These are phyloP conservation scores for Lepilemur septentrionalis DNA, from an alignment of 2,797 vertebrate genomes.

Conservation along the genomic window DNA sequence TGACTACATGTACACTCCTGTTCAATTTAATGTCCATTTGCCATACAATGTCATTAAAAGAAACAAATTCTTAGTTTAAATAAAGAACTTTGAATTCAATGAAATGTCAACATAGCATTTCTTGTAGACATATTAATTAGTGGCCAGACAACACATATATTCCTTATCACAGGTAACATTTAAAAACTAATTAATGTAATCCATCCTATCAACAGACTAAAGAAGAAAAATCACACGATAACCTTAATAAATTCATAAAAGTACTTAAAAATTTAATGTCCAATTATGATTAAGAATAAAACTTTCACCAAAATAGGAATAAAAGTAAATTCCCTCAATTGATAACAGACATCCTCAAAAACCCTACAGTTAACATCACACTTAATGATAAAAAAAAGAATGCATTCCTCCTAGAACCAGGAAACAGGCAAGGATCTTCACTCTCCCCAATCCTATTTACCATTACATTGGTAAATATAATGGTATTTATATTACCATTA, in stretches of 20 bases:
- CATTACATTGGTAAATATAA: background rate
- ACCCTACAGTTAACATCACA: background rate
- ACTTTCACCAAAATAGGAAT: background rate
- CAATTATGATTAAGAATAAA: background rate
- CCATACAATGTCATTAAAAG: background rate
- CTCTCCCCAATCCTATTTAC: background rate
- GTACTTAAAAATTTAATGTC: background rate
- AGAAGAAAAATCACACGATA: background rate
- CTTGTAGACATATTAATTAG: background rate
- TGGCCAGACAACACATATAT: background rate
- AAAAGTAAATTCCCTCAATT: background rate
- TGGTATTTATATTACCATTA: no score
- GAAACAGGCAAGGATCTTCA: background rate
- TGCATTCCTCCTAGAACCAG: background rate
- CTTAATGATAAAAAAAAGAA: background rate
- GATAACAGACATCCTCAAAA: background rate
- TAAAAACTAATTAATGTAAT: background rate
- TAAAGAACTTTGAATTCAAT: background rate
- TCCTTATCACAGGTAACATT: background rate
- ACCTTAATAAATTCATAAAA: slow-evolving; percentile 4
- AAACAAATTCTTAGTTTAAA: slow-evolving; percentile 2
- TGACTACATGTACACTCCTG: background rate
- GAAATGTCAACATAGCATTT: background rate
- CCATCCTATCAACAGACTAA: background rate
- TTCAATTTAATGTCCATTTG: background rate